These are phyloP conservation scores for Caracal caracal DNA, from an alignment of 2,113 vertebrate genomes.

Conservation along the genomic window DNA sequence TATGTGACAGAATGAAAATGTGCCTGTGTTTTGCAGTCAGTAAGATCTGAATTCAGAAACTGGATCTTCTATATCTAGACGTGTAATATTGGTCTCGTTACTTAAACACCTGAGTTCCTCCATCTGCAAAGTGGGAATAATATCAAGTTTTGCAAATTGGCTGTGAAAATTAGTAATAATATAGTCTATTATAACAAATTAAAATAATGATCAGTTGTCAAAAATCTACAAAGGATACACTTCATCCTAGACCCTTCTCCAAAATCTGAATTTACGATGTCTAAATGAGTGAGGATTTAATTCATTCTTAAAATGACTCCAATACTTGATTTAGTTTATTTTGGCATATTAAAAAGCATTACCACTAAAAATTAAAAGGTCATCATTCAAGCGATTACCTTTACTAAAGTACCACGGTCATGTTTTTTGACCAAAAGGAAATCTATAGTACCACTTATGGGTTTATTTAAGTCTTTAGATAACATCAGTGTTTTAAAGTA, in stretches of 20 bases:
- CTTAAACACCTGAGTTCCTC: not conserved
- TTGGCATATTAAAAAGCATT: constrained; percentile 5
- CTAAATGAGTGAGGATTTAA: not conserved
- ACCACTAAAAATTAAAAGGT: not conserved
- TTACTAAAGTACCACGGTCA: not conserved
- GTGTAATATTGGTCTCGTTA: not conserved
- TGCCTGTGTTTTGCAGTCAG: not conserved
- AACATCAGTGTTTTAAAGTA: constrained; percentile 52
- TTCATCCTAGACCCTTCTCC: not conserved
- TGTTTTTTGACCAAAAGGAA: constrained; percentile 36
- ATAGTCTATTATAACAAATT: not conserved
- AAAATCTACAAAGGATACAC: constrained; percentile 1
- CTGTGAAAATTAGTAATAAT: constrained; percentile 10
- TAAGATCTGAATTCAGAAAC: not conserved
- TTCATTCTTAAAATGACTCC: constrained; percentile 25
- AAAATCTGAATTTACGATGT: constrained; percentile 30
- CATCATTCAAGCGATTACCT: constrained; percentile 26
- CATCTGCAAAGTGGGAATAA: not conserved
- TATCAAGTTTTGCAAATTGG: not conserved
- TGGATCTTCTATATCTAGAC: not conserved
- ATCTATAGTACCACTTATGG: not conserved
- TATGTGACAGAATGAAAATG: constrained; percentile 3
- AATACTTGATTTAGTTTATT: constrained; percentile 31
- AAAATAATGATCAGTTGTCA: constrained; percentile 48
- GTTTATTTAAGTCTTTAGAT: constrained; percentile 48